Evolutionary conservation across 2,797 vertebrate species (phyloP).

Genomic region (Acropternis orthonyx): DNA sequence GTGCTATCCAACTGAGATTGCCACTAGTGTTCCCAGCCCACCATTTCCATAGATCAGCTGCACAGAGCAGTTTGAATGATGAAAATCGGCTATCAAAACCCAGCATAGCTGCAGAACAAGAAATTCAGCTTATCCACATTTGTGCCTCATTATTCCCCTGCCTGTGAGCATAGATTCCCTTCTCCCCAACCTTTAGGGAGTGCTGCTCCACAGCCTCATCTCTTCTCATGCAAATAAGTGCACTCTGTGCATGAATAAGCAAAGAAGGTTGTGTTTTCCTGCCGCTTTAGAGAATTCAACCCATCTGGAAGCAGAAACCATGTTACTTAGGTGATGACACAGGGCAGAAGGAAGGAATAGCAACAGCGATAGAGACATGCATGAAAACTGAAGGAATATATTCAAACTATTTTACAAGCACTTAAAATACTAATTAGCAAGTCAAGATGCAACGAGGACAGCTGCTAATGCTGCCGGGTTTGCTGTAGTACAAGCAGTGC

Average conservation of each 20-base stretch:
- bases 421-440: conserved; percentile 35
- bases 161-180: background rate
- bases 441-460: background rate
- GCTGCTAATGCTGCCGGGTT: background rate
- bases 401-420: background rate
- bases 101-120: background rate
- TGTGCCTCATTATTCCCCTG: background rate
- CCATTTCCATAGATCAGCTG: background rate
- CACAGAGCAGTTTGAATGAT: background rate
- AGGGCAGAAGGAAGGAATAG: background rate
- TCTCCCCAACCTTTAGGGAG: background rate
- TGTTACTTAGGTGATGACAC: conserved; percentile 17
- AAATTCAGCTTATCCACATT: background rate
- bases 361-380: accelerated
- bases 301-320: background rate
- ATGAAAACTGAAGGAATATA: background rate
- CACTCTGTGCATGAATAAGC: conserved; percentile 11
- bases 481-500: background rate
- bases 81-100: background rate
- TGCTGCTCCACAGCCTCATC: background rate
- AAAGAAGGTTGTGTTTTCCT: background rate
- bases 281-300: background rate
- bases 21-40: background rate
- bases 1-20: background rate
- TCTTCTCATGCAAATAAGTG: conserved; percentile 51